phyloP scores from a whole-genome alignment of 2,113 vertebrate genomes.

The Apodemus sylvaticus region DNA sequence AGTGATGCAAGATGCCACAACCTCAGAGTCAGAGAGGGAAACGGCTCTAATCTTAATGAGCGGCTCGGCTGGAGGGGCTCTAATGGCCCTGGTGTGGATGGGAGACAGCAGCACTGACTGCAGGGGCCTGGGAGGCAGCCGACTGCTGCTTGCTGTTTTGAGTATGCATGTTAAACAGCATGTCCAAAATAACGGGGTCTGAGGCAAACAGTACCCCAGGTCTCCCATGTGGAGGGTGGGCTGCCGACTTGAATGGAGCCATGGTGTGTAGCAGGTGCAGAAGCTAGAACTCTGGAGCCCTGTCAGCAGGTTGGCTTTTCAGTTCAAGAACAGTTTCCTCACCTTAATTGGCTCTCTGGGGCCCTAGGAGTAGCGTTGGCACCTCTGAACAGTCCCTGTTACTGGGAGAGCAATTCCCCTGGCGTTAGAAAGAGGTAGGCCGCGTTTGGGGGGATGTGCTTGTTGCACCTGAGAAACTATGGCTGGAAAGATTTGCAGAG shows the following conservation, averaged over 20 bases:
- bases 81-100: constrained; percentile 53
- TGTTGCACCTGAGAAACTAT: constrained; percentile 18
- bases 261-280: constrained; percentile 71
- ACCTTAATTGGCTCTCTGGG: constrained; percentile 87
- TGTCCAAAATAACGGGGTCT: neutral
- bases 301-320: constrained; percentile 58
- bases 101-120: neutral
- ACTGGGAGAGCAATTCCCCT: constrained; percentile 86
- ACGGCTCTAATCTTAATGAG: constrained; percentile 77
- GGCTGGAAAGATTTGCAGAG: constrained; percentile 23
- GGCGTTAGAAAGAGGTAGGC: constrained; percentile 69
- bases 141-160: neutral
- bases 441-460: constrained; percentile 26
- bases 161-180: neutral
- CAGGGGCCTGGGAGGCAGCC: neutral
- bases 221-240: constrained; percentile 10
- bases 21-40: constrained; percentile 77
- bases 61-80: constrained; percentile 71
- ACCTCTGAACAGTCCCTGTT: constrained; percentile 79
- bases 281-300: constrained; percentile 75
- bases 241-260: constrained; percentile 67
- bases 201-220: constrained; percentile 7
- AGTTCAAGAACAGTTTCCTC: constrained; percentile 81
- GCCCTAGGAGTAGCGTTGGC: constrained; percentile 78
- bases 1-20: constrained; percentile 79